phyloP scores from a whole-genome alignment of 2,797 vertebrate species.

The Sarcophilus harrisii region DNA sequence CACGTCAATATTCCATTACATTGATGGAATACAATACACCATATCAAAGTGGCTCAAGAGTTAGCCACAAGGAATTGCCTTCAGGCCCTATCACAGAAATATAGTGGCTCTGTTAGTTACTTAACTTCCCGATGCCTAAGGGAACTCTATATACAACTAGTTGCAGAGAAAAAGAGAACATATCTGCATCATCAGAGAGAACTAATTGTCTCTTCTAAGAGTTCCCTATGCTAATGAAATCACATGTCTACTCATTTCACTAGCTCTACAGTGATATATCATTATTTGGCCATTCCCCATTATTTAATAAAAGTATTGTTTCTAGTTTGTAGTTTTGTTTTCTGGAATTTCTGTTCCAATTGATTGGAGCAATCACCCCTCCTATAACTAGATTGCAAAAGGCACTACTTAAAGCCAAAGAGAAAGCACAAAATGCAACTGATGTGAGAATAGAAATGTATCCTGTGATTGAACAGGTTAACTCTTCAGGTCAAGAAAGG shows the following conservation, averaged over 20 bases:
- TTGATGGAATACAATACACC: neutral
- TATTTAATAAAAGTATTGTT: neutral
- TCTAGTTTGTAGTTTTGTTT: neutral
- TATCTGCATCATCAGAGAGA: neutral
- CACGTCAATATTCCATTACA: neutral
- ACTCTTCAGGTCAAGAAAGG: too few relatives aligned
- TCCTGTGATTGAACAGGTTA: too few relatives aligned
- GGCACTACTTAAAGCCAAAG: too few relatives aligned
- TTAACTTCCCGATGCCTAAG: neutral
- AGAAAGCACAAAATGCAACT: too few relatives aligned
- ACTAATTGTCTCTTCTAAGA: neutral
- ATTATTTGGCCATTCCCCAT: neutral
- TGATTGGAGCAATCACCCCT: too few relatives aligned
- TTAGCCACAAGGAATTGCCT: neutral
- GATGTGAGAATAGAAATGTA: too few relatives aligned
- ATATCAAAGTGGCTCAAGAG: neutral
- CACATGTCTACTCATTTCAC: neutral
- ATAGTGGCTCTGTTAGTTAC: neutral
- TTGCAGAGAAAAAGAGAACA: neutral
- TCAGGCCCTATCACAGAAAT: neutral
- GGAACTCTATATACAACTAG: neutral
- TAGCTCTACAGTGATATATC: neutral
- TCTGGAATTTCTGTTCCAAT: too few relatives aligned
- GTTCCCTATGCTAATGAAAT: neutral
- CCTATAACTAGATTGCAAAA: too few relatives aligned